Percentiles rank a stretch among this genome's conserved stretches.
These are phyloP conservation scores for Chironomus tentans DNA, from an alignment of 2,888 invertebrate genomes.

Conservation along the genomic window DNA sequence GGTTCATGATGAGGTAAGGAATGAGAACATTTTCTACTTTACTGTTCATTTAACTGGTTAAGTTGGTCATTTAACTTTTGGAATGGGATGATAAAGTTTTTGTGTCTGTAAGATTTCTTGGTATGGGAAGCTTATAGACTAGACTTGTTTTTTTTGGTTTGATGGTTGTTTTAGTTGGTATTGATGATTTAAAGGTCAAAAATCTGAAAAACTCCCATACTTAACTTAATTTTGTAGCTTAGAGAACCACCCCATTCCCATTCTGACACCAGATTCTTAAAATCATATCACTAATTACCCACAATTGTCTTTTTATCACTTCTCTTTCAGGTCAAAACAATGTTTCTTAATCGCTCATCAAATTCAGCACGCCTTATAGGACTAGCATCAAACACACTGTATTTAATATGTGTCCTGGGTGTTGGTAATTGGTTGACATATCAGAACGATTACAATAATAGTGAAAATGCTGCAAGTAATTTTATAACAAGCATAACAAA, in stretches of 20 bases:
- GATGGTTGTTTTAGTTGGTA: no score
- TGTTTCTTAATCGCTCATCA: conserved; percentile 60
- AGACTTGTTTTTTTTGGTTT: no score
- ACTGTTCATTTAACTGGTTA: no score
- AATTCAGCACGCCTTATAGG: conserved; percentile 66
- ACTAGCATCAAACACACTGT: conserved; percentile 68
- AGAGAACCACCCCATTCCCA: no score
- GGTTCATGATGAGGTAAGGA: conserved; percentile 47
- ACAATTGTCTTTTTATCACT: no score
- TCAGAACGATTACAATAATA: conserved; percentile 24
- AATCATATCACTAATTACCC: no score
- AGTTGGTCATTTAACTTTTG: background rate
- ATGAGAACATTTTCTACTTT: background rate
- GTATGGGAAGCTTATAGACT: no score
- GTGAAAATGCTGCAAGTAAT: background rate
- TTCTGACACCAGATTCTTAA: no score
- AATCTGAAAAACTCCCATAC: background rate
- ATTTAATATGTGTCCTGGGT: conserved; percentile 81
- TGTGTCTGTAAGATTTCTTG: no score
- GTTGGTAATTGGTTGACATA: conserved; percentile 61
- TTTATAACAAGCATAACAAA: conserved; percentile 31
- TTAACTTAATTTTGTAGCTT: no score
- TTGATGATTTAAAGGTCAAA: no score
- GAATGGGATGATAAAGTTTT: background rate
- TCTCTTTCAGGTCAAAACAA: conserved; percentile 59